phyloP scores from a whole-genome alignment of 2,888 invertebrate genomes.

The Drosophila hamatofila region DNA sequence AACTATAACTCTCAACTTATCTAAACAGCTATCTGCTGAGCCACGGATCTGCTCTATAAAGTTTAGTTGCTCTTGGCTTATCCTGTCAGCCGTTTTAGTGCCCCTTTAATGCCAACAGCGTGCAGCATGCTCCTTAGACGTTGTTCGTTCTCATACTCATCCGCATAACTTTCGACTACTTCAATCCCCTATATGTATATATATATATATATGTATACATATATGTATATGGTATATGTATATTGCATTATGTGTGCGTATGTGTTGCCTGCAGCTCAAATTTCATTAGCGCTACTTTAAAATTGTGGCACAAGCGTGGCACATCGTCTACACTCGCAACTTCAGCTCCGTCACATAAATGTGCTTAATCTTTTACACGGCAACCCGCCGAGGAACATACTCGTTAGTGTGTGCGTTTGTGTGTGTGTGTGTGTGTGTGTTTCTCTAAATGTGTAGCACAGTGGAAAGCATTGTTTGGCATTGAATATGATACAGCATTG shows the following conservation, averaged over 20 bases:
- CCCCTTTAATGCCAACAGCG: constrained; percentile 25
- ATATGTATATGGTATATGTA: neutral
- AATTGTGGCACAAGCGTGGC: constrained; percentile 74
- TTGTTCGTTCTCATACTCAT: constrained; percentile 11
- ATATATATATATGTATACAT: neutral
- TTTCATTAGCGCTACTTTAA: constrained; percentile 77
- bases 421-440: constrained; percentile 1
- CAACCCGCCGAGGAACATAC: constrained; percentile 25
- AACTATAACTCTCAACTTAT: constrained; percentile 54
- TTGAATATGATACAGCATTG: constrained; percentile 9
- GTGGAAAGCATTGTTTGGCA: constrained; percentile 23
- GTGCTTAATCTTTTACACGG: constrained; percentile 75
- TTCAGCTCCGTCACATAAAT: constrained; percentile 68
- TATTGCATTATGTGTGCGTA: neutral
- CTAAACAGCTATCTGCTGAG: constrained; percentile 51
- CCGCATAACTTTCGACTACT: constrained; percentile 16
- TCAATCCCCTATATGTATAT: neutral
- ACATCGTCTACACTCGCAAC: constrained; percentile 29
- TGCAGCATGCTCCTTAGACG: constrained; percentile 2
- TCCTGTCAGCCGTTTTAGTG: constrained; percentile 45
- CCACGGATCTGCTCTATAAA: constrained; percentile 51
- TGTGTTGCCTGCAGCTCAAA: constrained; percentile 54
- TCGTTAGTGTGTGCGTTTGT: neutral
- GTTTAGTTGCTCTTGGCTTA: constrained; percentile 53
- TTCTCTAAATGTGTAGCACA: neutral